A percentile compares a stretch with the other conserved stretches of the same genome.
These are phyloP conservation scores for Acanthurus lineatus DNA, from an alignment of 2,797 vertebrate species.

Conservation along the genomic window DNA sequence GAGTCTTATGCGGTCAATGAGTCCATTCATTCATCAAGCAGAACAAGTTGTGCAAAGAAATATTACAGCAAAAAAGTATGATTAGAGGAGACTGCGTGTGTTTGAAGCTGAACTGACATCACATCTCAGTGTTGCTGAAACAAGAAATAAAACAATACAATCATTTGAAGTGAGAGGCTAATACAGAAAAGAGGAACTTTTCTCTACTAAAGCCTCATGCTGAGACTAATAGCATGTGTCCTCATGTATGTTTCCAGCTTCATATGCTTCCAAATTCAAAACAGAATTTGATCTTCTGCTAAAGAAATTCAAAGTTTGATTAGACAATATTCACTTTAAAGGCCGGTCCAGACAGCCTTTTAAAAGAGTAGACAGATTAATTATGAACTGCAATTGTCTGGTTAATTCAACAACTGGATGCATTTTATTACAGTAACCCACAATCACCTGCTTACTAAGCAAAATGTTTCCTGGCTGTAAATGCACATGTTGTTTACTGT, in stretches of 20 bases:
- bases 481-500: not conserved
- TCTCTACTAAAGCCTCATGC: not conserved
- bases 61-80: not conserved
- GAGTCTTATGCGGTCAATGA: constrained; percentile 52
- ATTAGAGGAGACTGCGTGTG: not conserved
- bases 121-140: not conserved
- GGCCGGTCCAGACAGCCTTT: constrained; percentile 14
- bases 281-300: constrained; percentile 6
- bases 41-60: constrained; percentile 21
- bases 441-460: constrained; percentile 41
- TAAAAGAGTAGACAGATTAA: constrained; percentile 20
- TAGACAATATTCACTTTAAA: constrained; percentile 18
- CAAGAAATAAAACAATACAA: not conserved
- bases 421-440: constrained; percentile 38
- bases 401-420: constrained; percentile 24
- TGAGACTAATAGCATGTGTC: not conserved
- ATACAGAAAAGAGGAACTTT: constrained; percentile 1
- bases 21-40: constrained; percentile 48
- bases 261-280: not conserved
- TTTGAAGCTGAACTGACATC: not conserved
- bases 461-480: not conserved
- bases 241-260: not conserved
- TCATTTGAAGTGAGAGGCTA: not conserved
- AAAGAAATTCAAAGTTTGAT: constrained; percentile 21
- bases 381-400: constrained; percentile 35